Evolutionary conservation across 2,888 invertebrate species (phyloP), one percentile per base, ranked within the genome.

Genomic region (Xylota sylvarum): DNA sequence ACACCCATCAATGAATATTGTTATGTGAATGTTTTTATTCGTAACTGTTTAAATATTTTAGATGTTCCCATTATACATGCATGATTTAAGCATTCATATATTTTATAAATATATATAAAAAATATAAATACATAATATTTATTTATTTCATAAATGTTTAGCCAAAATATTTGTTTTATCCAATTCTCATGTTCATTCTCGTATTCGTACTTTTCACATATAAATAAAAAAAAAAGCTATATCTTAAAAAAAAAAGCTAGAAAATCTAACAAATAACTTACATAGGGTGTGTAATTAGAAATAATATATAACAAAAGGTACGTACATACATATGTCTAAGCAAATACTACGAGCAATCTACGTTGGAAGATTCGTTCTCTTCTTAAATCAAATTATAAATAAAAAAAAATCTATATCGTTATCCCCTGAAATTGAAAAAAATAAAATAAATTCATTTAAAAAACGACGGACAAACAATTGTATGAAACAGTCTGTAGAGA

Each of bases 121-220:
- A 35, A 27, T 74, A 48, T 46, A 48, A 37, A 56, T 55, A 67
- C 46, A 62, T 55, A 43, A 30, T 70, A 46, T 46, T 43, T 40
- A 79, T 40, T 69, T 56, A 58, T 64, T 48, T 64, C 84, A 74
- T 85, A 74, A 76, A 76, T 85, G 85, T 85, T 81, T 81, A 70
- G 65, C 23, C n/a, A 74, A 77, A 32, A 46, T 64, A 78, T 56
- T 78, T 69, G 1, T 65, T 72, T 72, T 37, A 46, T 85, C 74
- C 84, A 85, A 81, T 85, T 85, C 85, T 85, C 85, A 85, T 85
- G 70, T 85, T 76, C 85, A 85, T 85, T 81, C 70, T 81, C 52
- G 70, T 81, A 73, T 60, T 67, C 78, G 76, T 85, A 74, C 23
- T 67, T 65, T 37, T 79, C 79, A 72, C 46, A 70, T 64, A 35